Percentiles rank a stretch among this genome's conserved stretches.
These are phyloP conservation scores for Pristionchus maxplancki DNA, from an alignment of 2,888 invertebrate species.

Conservation along the genomic window DNA sequence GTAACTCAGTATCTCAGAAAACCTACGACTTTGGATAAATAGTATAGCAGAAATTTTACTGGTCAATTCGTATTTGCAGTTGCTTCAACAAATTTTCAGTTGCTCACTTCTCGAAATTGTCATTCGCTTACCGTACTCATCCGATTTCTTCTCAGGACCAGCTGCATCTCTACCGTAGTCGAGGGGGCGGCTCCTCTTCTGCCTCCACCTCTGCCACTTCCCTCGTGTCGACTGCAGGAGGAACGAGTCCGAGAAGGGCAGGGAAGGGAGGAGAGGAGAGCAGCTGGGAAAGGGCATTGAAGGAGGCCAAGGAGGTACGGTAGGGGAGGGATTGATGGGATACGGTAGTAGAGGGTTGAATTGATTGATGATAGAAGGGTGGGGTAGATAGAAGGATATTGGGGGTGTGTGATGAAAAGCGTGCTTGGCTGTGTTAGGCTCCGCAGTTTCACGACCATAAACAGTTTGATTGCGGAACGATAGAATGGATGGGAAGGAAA, in stretches of 20 bases:
- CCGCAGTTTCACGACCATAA: not conserved
- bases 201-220: slow-evolving; percentile 6
- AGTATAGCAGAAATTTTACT: not conserved
- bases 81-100: not conserved
- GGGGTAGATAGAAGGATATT: not conserved
- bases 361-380: not conserved
- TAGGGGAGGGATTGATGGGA: not conserved
- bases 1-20: not conserved
- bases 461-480: not conserved
- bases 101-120: not conserved
- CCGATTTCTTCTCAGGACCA: not conserved
- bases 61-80: not conserved
- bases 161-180: slow-evolving; percentile 9
- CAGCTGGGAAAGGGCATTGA: slow-evolving; percentile 45
- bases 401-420: not conserved
- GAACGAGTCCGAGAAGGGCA: not conserved
- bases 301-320: slow-evolving; percentile 48
- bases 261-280: slow-evolving; percentile 15
- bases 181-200: not conserved
- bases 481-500: not conserved
- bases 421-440: not conserved
- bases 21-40: not conserved
- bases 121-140: not conserved
- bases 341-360: not conserved
- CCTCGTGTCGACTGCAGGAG: not conserved